Evolutionary conservation across 2,797 vertebrate species (phyloP).

Genomic region (Chromis chromis): DNA sequence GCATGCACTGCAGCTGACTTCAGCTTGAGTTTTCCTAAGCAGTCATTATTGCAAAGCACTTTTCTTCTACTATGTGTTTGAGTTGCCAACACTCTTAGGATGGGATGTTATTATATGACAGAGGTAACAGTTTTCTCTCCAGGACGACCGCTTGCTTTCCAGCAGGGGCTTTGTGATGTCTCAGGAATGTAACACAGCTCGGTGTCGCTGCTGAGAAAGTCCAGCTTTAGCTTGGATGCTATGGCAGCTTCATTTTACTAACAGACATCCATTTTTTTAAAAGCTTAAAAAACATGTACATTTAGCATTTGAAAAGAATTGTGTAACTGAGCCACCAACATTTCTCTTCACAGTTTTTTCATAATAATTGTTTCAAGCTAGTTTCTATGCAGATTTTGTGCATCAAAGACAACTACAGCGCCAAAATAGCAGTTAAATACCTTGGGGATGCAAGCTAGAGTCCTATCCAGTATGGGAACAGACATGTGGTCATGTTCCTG

Average conservation of each 20-base stretch:
- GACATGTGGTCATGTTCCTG: constrained; percentile 38
- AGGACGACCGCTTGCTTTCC: constrained; percentile 33
- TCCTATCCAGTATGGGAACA: constrained; percentile 13
- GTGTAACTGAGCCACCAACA: not conserved
- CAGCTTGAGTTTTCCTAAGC: constrained; percentile 10
- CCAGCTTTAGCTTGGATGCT: constrained; percentile 11
- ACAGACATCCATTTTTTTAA: not conserved
- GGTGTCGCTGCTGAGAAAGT: not conserved
- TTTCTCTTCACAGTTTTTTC: not conserved
- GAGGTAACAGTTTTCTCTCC: constrained; percentile 22
- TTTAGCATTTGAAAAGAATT: not conserved
- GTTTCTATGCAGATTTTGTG: not conserved
- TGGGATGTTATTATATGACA: constrained; percentile 38
- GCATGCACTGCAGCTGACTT: constrained; percentile 20
- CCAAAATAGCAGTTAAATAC: constrained; percentile 7
- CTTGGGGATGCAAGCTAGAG: not conserved
- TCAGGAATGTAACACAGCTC: not conserved
- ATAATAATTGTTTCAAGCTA: not conserved
- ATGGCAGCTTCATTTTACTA: not conserved
- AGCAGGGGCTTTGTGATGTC: constrained; percentile 21
- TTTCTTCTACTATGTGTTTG: constrained; percentile 35
- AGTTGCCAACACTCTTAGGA: constrained; percentile 24
- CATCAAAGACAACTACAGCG: not conserved
- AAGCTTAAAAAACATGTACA: not conserved
- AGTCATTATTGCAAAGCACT: constrained; percentile 29